Conservation (phyloP, 2,113 vertebrate species). For the Felis chaus region DNA sequence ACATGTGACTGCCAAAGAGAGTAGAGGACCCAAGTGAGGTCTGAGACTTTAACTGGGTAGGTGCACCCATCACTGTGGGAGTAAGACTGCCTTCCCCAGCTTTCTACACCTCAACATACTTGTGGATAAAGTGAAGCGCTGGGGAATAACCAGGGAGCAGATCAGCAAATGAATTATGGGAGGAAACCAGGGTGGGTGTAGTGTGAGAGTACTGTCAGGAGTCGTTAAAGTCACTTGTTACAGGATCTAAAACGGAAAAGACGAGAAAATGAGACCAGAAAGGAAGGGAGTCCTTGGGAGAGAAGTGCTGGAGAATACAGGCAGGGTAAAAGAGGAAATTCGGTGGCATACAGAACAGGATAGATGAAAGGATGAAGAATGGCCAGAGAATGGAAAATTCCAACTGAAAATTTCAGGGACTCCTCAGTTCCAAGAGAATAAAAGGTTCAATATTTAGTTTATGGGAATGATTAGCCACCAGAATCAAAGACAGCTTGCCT, state of each 20-base stretch:
- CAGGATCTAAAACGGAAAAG: not conserved
- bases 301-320: not conserved
- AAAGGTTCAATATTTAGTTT: not conserved
- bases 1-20: not conserved
- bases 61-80: not conserved
- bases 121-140: not conserved
- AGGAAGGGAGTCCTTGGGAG: not conserved
- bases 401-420: not conserved
- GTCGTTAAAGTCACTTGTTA: not conserved
- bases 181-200: not conserved
- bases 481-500: not conserved
- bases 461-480: not conserved
- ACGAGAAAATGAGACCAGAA: not conserved
- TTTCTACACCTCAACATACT: not conserved
- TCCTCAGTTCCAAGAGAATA: not conserved
- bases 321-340: not conserved
- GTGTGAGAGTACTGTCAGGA: too few species aligned
- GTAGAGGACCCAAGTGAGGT: not conserved
- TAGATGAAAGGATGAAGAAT: too few species aligned
- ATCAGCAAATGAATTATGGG: not conserved
- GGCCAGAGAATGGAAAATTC: not conserved
- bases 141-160: not conserved
- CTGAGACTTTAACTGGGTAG: not conserved
- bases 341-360: not conserved
- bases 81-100: not conserved